Percentiles rank a stretch among this genome's conserved stretches.
Conservation (phyloP, 1,140 invertebrate genomes). For the Drosophila bocki region DNA sequence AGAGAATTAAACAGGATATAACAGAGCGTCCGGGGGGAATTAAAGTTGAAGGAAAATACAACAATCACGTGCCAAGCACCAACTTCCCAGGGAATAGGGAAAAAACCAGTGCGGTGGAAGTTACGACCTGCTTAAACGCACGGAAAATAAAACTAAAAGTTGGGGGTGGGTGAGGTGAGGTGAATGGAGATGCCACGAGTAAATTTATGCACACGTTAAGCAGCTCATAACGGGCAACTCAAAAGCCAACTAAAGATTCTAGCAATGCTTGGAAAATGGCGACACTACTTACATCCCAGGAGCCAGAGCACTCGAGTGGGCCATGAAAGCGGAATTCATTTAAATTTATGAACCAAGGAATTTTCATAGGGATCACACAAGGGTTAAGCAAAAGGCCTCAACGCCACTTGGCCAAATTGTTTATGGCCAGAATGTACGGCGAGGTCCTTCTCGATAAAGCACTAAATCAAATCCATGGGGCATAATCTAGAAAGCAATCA, state of each 20-base stretch:
- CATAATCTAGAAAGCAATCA: conserved; percentile 29
- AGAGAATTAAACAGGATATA: conserved; percentile 11
- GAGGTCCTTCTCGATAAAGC: conserved; percentile 6
- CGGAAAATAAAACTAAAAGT: conserved; percentile 19
- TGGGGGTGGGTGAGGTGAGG: no score
- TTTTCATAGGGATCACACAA: conserved; percentile 64
- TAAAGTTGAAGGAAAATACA: conserved; percentile 1
- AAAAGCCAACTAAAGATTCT: conserved; percentile 52
- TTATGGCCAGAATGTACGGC: conserved; percentile 18
- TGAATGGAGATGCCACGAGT: neutral
- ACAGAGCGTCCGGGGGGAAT: neutral
- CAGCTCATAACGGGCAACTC: conserved; percentile 48
- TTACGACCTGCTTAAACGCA: conserved; percentile 51
- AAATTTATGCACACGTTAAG: conserved; percentile 57
- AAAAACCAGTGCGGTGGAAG: conserved; percentile 18
- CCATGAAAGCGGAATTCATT: conserved; percentile 80
- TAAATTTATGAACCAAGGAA: conserved; percentile 69
- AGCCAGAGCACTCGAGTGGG: conserved; percentile 24
- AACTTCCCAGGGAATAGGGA: conserved; percentile 34
- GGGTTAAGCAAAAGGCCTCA: neutral
- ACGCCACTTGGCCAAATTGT: conserved; percentile 51
- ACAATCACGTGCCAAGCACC: conserved; percentile 56
- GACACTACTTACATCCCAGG: conserved; percentile 25
- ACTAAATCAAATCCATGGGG: conserved; percentile 32
- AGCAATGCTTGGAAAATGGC: conserved; percentile 28